A percentile compares a stretch with the other conserved stretches of the same genome.
Conservation (phyloP, 2,888 invertebrate species). For the Cryptocephalus moraei region DNA sequence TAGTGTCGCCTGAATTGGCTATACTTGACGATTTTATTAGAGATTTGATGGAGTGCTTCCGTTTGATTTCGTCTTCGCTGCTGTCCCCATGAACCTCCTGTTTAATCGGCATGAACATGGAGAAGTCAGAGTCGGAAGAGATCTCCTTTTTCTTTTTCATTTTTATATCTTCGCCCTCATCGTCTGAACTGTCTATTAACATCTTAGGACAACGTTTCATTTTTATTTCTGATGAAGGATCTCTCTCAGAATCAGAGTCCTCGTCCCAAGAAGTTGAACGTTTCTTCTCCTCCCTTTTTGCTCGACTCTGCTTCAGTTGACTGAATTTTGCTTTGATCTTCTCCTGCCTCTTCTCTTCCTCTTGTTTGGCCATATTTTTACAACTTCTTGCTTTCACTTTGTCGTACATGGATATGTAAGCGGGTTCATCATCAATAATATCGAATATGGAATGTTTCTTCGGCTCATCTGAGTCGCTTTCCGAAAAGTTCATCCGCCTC, state of each 20-base stretch:
- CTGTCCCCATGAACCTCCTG: slow-evolving; percentile 30
- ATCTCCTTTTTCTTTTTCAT: slow-evolving; percentile 38
- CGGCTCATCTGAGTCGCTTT: slow-evolving; percentile 68
- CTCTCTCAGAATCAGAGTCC: slow-evolving; percentile 58
- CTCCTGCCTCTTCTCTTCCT: slow-evolving; percentile 76
- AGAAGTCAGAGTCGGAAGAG: slow-evolving; percentile 43
- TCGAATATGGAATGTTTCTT: slow-evolving; percentile 89
- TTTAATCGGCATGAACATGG: slow-evolving; percentile 37
- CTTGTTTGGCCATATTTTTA: slow-evolving; percentile 87
- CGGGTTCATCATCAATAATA: slow-evolving; percentile 79
- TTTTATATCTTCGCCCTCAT: slow-evolving; percentile 27
- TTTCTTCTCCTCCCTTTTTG: slow-evolving; percentile 82
- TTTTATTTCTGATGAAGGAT: slow-evolving; percentile 26
- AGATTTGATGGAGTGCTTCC: slow-evolving; percentile 52
- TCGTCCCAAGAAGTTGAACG: slow-evolving; percentile 83
- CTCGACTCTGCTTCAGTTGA: slow-evolving; percentile 76
- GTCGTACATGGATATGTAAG: slow-evolving; percentile 95
- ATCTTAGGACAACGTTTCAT: slow-evolving; percentile 28
- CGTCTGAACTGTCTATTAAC: slow-evolving; percentile 34
- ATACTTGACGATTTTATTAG: slow-evolving; percentile 57
- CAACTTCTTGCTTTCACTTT: slow-evolving; percentile 91
- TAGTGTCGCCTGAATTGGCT: slow-evolving; percentile 68
- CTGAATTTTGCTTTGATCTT: slow-evolving; percentile 85
- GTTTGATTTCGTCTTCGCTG: slow-evolving; percentile 35
- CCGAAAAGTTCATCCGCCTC: slow-evolving; percentile 46